Evolutionary conservation across 2,797 vertebrate genomes (phyloP), one percentile per base, ranked within the genome.

Genomic region (Poecile montanus): DNA sequence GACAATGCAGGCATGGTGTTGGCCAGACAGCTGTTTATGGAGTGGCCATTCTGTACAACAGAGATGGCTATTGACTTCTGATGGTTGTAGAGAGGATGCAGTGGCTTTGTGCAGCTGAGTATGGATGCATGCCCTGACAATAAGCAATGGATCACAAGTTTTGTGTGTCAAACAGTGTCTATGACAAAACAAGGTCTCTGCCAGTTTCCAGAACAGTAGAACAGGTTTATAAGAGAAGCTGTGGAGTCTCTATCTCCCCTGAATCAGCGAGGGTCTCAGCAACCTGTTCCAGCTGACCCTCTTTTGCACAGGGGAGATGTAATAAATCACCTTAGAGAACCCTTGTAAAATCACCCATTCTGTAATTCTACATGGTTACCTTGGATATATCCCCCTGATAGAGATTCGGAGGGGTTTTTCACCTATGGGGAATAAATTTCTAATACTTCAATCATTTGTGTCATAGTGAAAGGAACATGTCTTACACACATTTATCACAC

Each of bases 61-160:
- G 54, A 68, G 50, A 42, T 6, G 18, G 8, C 10, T 20, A 32
- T 3, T 30, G 29, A 13, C 17, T 72, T 23, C n/a, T 63, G 16
- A 9, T n/a, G 19, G 17, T 75, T 21, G 13, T 13, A 54, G 32
- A 27, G 16, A 32, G 54, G 40, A 21, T 0, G 0, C 26, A 36
- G 34, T 10, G 36, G 3, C 2, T 38, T 63, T 67, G 60, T 50
- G 23, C 11, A 40, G 16, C 36, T 60, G 13, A 50, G 11, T 16
- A n/a, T 36, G 56, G 7, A 6, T 36, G 17, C 11, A 12, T 42
- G 42, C 16, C 27, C 30, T 34, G 47, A 32, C 23, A 44, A 40
- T 29, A 58, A 40, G 8, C 44, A 45, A 32, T 3, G 13, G 7
- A 19, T 34, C n/a, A 42, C 38, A 29, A 34, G 20, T 29, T 47